Evolutionary conservation across 2,797 vertebrate genomes (phyloP).

Genomic region (Poecilia velifera): DNA sequence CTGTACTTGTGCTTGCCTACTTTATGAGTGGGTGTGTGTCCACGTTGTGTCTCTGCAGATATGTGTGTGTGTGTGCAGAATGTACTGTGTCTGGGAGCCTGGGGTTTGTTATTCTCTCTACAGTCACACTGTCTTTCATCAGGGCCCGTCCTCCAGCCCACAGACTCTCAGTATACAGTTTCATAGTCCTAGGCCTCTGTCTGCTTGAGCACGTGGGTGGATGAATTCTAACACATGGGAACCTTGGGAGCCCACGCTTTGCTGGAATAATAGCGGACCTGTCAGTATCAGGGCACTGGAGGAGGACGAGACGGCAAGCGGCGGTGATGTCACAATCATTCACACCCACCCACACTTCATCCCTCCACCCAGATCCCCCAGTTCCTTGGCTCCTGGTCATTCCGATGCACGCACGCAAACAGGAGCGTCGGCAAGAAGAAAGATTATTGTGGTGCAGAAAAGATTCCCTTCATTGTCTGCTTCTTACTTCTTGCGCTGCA

Average conservation of each 20-base stretch:
- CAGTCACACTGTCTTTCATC: slow-evolving; percentile 85
- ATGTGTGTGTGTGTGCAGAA: slow-evolving; percentile 38
- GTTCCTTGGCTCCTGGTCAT: slow-evolving; percentile 35
- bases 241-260: slow-evolving; percentile 77
- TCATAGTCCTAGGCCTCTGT: slow-evolving; percentile 77
- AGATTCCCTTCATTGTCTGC: not conserved
- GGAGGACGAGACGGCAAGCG: slow-evolving; percentile 69
- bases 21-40: slow-evolving; percentile 32
- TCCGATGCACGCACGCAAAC: slow-evolving; percentile 31
- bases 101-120: slow-evolving; percentile 80
- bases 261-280: slow-evolving; percentile 84
- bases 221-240: slow-evolving; percentile 89
- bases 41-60: slow-evolving; percentile 44
- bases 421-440: slow-evolving; percentile 15
- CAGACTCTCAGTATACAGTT: slow-evolving; percentile 80
- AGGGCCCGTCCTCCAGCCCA: slow-evolving; percentile 79
- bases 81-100: slow-evolving; percentile 70
- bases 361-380: slow-evolving; percentile 10
- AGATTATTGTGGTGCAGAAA: not conserved
- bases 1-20: slow-evolving; percentile 36
- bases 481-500: not conserved
- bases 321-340: slow-evolving; percentile 80
- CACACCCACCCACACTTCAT: slow-evolving; percentile 74
- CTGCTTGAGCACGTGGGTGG: slow-evolving; percentile 85
- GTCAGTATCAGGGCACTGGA: slow-evolving; percentile 73